Evolutionary conservation across 2,113 vertebrate species (phyloP), one percentile per base, ranked within the genome.

Genomic region (Pao palembangensis): DNA sequence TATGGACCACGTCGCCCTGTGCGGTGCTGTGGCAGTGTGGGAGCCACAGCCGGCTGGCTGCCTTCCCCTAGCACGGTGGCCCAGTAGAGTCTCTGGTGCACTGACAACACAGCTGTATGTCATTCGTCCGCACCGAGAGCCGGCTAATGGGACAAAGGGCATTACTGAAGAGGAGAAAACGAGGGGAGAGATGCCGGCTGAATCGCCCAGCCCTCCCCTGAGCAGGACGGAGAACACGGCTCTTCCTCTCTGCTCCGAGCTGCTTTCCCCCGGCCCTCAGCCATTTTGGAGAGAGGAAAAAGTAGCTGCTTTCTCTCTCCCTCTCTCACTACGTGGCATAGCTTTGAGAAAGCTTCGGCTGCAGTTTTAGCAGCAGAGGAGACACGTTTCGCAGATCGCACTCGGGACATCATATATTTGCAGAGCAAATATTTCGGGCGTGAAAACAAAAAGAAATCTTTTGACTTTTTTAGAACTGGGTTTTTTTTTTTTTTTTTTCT

Each of bases 281-380:
- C 91, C 90, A 91, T 92, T 91, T 91, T 92, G 90, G 84, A 87
- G 82, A 89, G 78, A 79, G 78, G 81, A 81, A 76, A 83, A 87
- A 87, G 84, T 85, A 70, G 64, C 75, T 73, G 78, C 81, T 79
- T 73, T 78, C 75, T 78, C 78, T 82, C 80, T 75, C 72, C 49
- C 76, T 87, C 82, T 78, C 75, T 85, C 85, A 71, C 85, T 89
- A 88, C 88, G 87, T 90, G 90, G 89, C 88, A 85, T 75, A 75
- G 88, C 86, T 85, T 73, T 86, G 85, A 85, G 85, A 71, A 84
- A 79, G 81, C 83, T 82, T 86, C 71, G 67, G 69, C 71, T 80
- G 74, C 80, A 79, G 68, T 75, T 77, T 63, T 71, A 79, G 82
- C 79, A 79, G 84, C 67, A 62, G 64, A 67, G 82, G 74, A 82